These are phyloP conservation scores for Chelonus insularis DNA, from an alignment of 1,140 invertebrate genomes.

Conservation along the genomic window DNA sequence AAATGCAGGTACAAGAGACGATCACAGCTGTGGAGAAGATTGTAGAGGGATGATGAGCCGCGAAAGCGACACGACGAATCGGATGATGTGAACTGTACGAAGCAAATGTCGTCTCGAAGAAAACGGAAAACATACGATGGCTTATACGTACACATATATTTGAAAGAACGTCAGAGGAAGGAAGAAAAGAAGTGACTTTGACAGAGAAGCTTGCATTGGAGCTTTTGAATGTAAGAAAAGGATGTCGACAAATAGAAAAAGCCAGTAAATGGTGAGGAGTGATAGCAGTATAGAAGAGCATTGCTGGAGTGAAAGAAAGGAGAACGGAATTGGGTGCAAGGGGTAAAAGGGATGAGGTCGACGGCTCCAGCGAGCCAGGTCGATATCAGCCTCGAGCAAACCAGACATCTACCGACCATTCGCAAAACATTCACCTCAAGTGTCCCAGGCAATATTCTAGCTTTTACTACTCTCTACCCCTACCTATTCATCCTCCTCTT, in stretches of 20 bases:
- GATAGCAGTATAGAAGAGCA: background rate
- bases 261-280: conserved; percentile 2
- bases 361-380: conserved; percentile 51
- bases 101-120: conserved; percentile 17
- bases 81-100: conserved; percentile 9
- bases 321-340: conserved; percentile 30
- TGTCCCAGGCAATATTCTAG: conserved; percentile 50
- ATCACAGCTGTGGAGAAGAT: background rate
- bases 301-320: background rate
- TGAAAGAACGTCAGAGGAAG: background rate
- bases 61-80: background rate
- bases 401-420: conserved; percentile 62
- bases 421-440: conserved; percentile 62
- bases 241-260: conserved; percentile 23
- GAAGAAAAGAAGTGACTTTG: background rate
- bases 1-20: background rate
- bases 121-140: background rate
- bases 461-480: background rate
- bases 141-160: background rate
- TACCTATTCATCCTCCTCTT: background rate
- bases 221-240: background rate
- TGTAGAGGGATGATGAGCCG: background rate
- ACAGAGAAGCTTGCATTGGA: background rate
- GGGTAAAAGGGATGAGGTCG: conserved; percentile 40
- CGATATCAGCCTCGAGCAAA: conserved; percentile 60